Base-by-base conservation (phyloP, 2,113 vertebrate species). In the Helogale parvula region DNA sequence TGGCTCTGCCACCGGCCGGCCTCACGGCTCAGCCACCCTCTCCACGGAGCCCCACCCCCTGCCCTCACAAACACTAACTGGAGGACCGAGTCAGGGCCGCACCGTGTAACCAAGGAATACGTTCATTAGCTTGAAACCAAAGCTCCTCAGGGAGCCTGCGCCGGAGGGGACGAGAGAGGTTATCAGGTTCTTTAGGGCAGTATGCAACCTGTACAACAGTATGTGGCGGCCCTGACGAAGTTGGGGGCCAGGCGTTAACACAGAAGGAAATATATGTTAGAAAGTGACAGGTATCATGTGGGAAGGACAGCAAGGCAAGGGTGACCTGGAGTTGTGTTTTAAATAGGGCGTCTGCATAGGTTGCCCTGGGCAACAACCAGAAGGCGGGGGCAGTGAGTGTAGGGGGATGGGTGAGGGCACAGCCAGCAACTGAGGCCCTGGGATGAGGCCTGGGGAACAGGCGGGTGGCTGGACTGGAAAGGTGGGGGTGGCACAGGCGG, bases 401-500 rank as follows among this genome's bases (percentile, higher is more conserved):
- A 0, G 2, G 19, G 50, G 33, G 12, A 1, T 31, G 33, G 33
- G 69, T 4, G 29, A 45, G 66, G 17, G 17, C 31, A 10, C 41
- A 33, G 76, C 8, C 68, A 35, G 27, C 1, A 0, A 0, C 65
- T 2, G 33, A 25, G n/a, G 35, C 35, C 57, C 60, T 1, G 31
- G 69, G 27, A 9, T 12, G 45, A 41, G 41, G 50, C 16, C 3
- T 33, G 71, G 69, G 27, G 38, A 35, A 38, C 25, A 2, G 63
- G 38, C 38, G 13, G 47, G 72, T 2, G 47, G 47, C 72, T 19
- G 29, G 69, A 35, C 50, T 29, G 16, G 65, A 72, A 33, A 63
- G 12, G 12, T 1, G 11, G 21, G 5, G 47, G 19, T 21, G 0
- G 6, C 5, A 0, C 1, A 9, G 1, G 7, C 0, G 0, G 4